Conservation (phyloP, 2,888 invertebrate species). For the Tetheella fluctuosa region DNA sequence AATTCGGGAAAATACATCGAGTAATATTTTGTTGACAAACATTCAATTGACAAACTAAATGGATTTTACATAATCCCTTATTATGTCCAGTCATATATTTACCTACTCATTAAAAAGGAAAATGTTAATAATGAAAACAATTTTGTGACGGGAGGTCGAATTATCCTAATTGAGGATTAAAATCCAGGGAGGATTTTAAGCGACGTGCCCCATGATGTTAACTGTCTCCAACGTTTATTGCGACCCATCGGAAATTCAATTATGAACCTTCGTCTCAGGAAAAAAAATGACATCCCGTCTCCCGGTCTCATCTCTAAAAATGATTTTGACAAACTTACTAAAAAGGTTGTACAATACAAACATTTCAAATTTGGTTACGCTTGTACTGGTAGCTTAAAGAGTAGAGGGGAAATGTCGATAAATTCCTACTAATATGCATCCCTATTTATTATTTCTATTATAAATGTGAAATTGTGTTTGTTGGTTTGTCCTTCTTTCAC, state of each 20-base stretch:
- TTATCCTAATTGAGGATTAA: constrained; percentile 63
- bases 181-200: constrained; percentile 51
- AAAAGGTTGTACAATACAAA: constrained; percentile 15
- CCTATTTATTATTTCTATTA: too few relatives aligned
- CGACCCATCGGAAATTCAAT: constrained; percentile 67
- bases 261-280: constrained; percentile 55
- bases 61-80: neutral
- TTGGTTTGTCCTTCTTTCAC: too few relatives aligned
- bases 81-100: neutral
- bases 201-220: constrained; percentile 55
- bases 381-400: too few relatives aligned
- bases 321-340: constrained; percentile 33
- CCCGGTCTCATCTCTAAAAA: constrained; percentile 38
- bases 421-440: too few relatives aligned
- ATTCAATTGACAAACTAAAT: neutral
- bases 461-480: too few relatives aligned
- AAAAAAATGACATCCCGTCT: constrained; percentile 37
- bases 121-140: constrained; percentile 35
- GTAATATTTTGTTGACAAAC: neutral
- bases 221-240: constrained; percentile 62
- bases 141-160: constrained; percentile 45
- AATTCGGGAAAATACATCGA: neutral
- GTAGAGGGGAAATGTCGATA: too few relatives aligned
- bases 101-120: constrained; percentile 21
- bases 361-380: too few relatives aligned